Percentiles rank a stretch among this genome's conserved stretches.
Conservation (phyloP, 2,888 invertebrate species). For the Synanthedon andrenaeformis region DNA sequence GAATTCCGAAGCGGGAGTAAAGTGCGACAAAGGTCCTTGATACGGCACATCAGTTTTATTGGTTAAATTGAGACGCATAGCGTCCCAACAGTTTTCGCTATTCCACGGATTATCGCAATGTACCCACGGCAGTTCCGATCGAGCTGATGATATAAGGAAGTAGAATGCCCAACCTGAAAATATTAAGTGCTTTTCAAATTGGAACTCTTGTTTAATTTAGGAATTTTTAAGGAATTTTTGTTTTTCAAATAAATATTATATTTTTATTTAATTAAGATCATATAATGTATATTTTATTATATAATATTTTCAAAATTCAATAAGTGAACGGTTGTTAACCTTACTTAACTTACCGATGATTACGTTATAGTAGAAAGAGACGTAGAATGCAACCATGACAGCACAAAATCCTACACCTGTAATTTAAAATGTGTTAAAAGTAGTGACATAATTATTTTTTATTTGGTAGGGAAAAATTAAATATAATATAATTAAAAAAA, state of each 20-base stretch:
- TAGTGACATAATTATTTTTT: too few relatives aligned
- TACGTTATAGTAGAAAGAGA: constrained; percentile 86
- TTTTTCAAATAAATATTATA: too few relatives aligned
- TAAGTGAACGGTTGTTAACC: too few relatives aligned
- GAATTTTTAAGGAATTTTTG: too few relatives aligned
- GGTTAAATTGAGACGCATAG: constrained; percentile 36
- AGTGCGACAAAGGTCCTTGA: constrained; percentile 65
- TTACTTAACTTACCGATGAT: constrained; percentile 81
- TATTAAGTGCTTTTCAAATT: not conserved
- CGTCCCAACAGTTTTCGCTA: constrained; percentile 77
- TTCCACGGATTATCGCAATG: constrained; percentile 87
- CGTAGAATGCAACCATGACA: constrained; percentile 82
- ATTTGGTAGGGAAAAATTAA: too few relatives aligned
- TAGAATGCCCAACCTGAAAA: constrained; percentile 79
- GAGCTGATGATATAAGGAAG: constrained; percentile 80
- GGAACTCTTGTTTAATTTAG: too few relatives aligned
- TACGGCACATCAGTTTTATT: constrained; percentile 53
- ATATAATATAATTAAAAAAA: too few relatives aligned
- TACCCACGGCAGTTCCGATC: constrained; percentile 81
- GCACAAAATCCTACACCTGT: constrained; percentile 84
- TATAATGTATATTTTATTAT: too few relatives aligned
- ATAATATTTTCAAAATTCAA: too few relatives aligned
- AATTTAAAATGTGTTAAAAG: constrained; percentile 7
- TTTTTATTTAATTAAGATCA: too few relatives aligned
- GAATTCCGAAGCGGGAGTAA: constrained; percentile 82